Base-by-base conservation (phyloP, 1,140 invertebrate species). In the Ericerus pela region DNA sequence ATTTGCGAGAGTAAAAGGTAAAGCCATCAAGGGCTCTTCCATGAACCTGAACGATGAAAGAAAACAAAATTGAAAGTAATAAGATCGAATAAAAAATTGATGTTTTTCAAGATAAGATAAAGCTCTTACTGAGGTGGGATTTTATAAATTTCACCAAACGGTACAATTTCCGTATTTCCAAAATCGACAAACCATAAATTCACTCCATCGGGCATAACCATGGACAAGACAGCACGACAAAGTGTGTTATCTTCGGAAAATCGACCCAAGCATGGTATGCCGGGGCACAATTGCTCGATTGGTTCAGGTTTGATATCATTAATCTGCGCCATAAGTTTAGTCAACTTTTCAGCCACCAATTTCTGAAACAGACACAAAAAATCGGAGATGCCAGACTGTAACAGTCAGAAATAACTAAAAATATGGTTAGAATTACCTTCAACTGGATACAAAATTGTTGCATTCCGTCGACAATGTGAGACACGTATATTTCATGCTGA, bases 141-240 rank as follows among this genome's bases (percentile, higher is more conserved):
- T 66, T 82, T 76, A 67, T 75, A 87, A 29, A 88, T 76, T 59
- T 81, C 75, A 56, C 77, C 74, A 30, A 78, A 76, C 3, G 76
- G 72, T 24, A 86, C 71, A 58, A 77, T 65, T 69, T 84, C 83
- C 3, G 77, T 79, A 61, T 84, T 81, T 6, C 84, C 84, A 66
- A 81, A 86, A 68, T 88, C 84, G 18, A 85, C 81, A 64, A 82
- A 87, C 62, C 80, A 83, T 12, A 86, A 72, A 69, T 81, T 77
- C 62, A 75, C 78, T 27, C 70, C 68, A 52, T 68, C 68, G 47
- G 74, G 75, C 31, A 76, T 75, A 24, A 84, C 70, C 59, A 75
- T 76, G 66, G 79, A 82, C 0, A 87, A 76, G 33, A 86, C 78
- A 22, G 82, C 82, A 58, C 84, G 72, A 60, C 81, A 82, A 14